Conservation (phyloP, 2,888 invertebrate genomes). For the Rhaphigaster nebulosa region DNA sequence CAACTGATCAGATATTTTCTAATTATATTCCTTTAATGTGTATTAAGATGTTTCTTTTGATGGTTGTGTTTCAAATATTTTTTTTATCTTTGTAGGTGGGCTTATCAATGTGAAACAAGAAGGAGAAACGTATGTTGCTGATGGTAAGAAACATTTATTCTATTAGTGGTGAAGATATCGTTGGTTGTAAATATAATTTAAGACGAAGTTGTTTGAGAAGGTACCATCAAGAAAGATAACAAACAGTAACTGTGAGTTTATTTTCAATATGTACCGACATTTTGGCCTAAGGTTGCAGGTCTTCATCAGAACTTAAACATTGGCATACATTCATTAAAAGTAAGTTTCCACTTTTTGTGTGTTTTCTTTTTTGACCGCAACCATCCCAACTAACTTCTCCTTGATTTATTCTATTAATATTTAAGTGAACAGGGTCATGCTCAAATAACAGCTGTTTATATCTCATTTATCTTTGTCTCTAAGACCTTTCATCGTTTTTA, state of each 20-base stretch:
- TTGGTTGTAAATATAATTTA: neutral
- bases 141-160: neutral
- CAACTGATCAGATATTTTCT: no score
- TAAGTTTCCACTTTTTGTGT: neutral
- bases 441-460: no score
- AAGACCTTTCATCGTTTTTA: no score
- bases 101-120: neutral
- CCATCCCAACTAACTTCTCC: neutral
- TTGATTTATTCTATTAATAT: neutral
- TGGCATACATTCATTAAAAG: neutral
- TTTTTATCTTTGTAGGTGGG: neutral
- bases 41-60: neutral
- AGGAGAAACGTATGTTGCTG: neutral
- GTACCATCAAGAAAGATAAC: accelerated
- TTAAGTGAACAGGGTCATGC: no score
- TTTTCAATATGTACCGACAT: no score
- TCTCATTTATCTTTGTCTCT: no score
- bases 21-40: no score
- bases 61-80: neutral
- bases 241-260: neutral
- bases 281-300: neutral
- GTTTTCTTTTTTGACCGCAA: neutral
- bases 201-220: neutral
- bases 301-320: no score
- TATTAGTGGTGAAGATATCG: neutral